Conservation (phyloP, 2,888 invertebrate species). For the Parascotia fuliginaria region DNA sequence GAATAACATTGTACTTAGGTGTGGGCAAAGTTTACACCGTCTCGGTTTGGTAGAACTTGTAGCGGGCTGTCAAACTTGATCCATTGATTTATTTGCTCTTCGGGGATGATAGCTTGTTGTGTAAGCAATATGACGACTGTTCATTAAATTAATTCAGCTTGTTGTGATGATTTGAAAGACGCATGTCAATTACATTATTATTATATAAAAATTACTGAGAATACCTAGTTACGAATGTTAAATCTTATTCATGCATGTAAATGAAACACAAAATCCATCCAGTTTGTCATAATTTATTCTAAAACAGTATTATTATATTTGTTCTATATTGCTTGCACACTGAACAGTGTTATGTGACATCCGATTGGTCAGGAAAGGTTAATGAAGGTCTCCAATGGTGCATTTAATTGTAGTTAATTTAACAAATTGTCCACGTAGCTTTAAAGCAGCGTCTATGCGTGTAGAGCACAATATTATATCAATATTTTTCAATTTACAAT, state of each 20-base stretch:
- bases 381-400: constrained; percentile 74
- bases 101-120: constrained; percentile 56
- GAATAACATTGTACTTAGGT: constrained; percentile 64
- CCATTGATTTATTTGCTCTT: constrained; percentile 55
- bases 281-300: constrained; percentile 52
- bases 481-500: constrained; percentile 67
- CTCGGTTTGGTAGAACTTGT: constrained; percentile 50
- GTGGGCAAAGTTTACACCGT: constrained; percentile 54
- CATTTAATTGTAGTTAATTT: constrained; percentile 83
- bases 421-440: constrained; percentile 80
- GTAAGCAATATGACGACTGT: constrained; percentile 65
- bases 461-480: constrained; percentile 75
- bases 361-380: constrained; percentile 54
- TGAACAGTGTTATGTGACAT: constrained; percentile 49
- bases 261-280: constrained; percentile 50
- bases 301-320: constrained; percentile 73
- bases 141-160: constrained; percentile 30
- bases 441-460: constrained; percentile 73
- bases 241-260: constrained; percentile 44
- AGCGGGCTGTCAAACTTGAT: constrained; percentile 51
- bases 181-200: constrained; percentile 71
- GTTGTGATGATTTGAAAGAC: constrained; percentile 47
- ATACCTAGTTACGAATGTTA: constrained; percentile 37
- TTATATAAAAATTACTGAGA: constrained; percentile 40
- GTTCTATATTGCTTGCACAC: constrained; percentile 73